These are phyloP conservation scores for Oryzias celebensis DNA, from an alignment of 2,113 vertebrate genomes.

Conservation along the genomic window DNA sequence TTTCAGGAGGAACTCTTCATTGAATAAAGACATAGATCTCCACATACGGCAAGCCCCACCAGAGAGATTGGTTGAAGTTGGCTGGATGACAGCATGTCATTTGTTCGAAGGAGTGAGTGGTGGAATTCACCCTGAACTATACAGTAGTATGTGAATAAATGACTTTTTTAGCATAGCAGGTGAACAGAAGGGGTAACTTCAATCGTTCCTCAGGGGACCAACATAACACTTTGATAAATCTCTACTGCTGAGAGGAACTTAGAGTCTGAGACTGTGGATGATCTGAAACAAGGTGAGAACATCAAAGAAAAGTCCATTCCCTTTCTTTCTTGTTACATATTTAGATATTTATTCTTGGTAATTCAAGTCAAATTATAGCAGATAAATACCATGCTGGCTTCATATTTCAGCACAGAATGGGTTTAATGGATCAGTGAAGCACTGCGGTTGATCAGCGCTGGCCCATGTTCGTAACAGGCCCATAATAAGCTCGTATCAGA, in stretches of 20 bases:
- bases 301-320: too few relatives aligned
- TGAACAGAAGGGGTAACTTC: neutral
- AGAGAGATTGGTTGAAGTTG: conserved; percentile 4
- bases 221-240: conserved; percentile 18
- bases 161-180: conserved; percentile 8
- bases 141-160: conserved; percentile 1
- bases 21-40: conserved; percentile 9
- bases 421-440: neutral
- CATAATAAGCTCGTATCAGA: conserved; percentile 23
- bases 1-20: neutral
- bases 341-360: too few relatives aligned
- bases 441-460: neutral
- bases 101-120: conserved; percentile 9
- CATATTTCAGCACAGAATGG: neutral
- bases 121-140: conserved; percentile 8
- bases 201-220: too few relatives aligned
- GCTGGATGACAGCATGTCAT: conserved; percentile 6
- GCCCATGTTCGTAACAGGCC: neutral
- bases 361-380: too few relatives aligned
- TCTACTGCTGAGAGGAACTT: conserved; percentile 4
- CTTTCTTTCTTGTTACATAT: too few relatives aligned
- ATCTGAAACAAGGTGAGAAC: too few relatives aligned
- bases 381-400: too few relatives aligned
- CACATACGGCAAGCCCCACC: conserved; percentile 3
- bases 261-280: neutral